Evolutionary conservation across 1,140 invertebrate species (phyloP), one percentile per base, ranked within the genome.

Genomic region (Drosophila setifemur): DNA sequence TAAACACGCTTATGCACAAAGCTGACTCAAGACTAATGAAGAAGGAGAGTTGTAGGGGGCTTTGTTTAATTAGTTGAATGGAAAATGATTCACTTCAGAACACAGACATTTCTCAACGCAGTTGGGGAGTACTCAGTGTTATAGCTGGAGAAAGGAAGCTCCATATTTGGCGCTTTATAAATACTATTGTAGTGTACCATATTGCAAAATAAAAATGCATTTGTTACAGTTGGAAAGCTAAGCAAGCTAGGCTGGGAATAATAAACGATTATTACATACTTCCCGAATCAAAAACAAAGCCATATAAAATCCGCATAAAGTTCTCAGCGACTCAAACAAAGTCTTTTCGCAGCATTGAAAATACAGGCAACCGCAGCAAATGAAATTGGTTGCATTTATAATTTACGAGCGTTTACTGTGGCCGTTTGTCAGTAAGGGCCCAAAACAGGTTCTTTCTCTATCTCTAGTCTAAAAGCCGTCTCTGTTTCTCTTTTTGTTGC

Each of bases 361-460:
- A 14, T 21, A 25, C 12, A 19, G 23, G 29, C 12, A 18, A 29
- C 16, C 0, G 3, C n/a, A 23, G 14, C 43, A 12, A 42, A 37
- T 28, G 5, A 12, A 64, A 64, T 64, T 47, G 12, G 31, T 64
- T 31, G 57, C 9, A 47, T 67, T 53, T 37, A 37, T 43, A 67
- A 44, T 43, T 67, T 67, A 43, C 61, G 61, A 67, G 63, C 61
- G 61, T 53, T 67, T 66, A 67, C 63, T 67, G 67, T 69, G 43
- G 5, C 8, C 14, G 19, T n/a, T 18, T 2, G n/a, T 12, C 19
- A 4, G 18, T n/a, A n/a, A 21, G n/a, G 21, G 19, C 11, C 23
- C 6, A 33, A 70, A 71, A 71, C 67, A 50, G 64, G 67, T 71
- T 71, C 45, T 70, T 39, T 60, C 67, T 49, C 43, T 70, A 49